A percentile compares a stretch with the other conserved stretches of the same genome.
These are phyloP conservation scores for Glareola pratincola DNA, from an alignment of 2,113 vertebrate genomes.

Conservation along the genomic window DNA sequence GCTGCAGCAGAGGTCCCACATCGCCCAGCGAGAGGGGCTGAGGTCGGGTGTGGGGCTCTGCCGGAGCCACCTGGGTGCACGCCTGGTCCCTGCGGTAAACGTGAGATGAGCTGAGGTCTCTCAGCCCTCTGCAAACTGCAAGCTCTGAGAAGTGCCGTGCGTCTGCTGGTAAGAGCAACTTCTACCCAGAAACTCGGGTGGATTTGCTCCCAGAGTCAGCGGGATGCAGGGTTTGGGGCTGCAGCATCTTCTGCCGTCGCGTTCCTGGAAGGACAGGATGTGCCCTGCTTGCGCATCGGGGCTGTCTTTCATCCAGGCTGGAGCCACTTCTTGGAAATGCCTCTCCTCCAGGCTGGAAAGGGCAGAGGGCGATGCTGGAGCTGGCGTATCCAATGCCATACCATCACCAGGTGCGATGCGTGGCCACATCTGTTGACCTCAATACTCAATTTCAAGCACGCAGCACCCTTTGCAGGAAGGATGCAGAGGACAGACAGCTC, in stretches of 20 bases:
- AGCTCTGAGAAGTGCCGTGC: accelerated
- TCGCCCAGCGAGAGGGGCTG: accelerated
- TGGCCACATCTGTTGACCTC: neutral
- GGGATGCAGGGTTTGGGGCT: neutral
- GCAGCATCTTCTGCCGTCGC: accelerated
- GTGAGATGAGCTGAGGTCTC: neutral
- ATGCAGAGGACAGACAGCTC: neutral
- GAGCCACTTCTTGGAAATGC: neutral
- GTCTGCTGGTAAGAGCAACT: neutral
- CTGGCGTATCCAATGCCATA: neutral
- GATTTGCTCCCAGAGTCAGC: neutral
- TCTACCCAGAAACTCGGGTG: neutral
- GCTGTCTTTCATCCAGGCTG: neutral
- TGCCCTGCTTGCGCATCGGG: accelerated
- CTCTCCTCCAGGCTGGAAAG: neutral
- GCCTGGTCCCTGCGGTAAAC: neutral
- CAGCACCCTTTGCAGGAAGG: neutral
- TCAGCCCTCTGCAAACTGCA: neutral
- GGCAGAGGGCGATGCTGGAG: neutral
- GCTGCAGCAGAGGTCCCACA: accelerated
- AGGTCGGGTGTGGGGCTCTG: neutral
- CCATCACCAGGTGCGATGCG: accelerated
- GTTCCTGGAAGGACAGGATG: neutral
- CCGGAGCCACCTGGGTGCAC: accelerated
- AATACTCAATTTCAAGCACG: neutral